Evolutionary conservation across 37 sponge, comb jelly and placozoan species (phyloP).

Genomic region (Dysidea cf. avara): DNA sequence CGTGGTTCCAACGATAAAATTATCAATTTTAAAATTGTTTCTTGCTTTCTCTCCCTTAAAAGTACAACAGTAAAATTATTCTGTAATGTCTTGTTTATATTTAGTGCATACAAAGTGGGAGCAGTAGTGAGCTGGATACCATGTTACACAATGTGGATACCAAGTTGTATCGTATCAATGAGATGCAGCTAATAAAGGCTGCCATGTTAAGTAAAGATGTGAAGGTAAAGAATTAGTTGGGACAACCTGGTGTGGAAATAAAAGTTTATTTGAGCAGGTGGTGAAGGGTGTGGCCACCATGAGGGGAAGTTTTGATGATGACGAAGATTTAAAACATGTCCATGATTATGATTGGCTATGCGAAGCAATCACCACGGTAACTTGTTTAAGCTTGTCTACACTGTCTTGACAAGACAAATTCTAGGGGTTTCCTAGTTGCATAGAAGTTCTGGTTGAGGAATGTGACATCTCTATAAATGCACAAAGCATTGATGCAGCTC

Average conservation of each 20-base stretch:
- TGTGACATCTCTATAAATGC: conserved; percentile 40
- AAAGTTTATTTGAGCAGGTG: conserved; percentile 18
- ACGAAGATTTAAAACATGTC: conserved; percentile 16
- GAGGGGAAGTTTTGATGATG: conserved; percentile 12
- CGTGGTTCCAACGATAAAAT: too few relatives aligned
- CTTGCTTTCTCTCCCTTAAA: too few relatives aligned
- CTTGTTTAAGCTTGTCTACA: not conserved
- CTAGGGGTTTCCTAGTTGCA: conserved; percentile 36
- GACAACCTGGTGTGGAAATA: conserved; percentile 1
- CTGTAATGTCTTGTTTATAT: too few relatives aligned
- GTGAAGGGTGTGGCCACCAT: conserved; percentile 14
- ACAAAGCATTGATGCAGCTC: conserved; percentile 24
- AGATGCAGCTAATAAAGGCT: conserved; percentile 20
- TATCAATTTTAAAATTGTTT: too few relatives aligned
- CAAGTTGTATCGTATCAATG: conserved; percentile 12
- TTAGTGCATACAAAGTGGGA: too few relatives aligned
- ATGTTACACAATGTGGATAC: too few relatives aligned
- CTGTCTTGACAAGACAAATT: too few relatives aligned
- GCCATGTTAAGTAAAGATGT: conserved; percentile 11
- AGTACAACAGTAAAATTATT: too few relatives aligned
- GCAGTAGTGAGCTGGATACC: too few relatives aligned
- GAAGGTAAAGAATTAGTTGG: conserved; percentile 8
- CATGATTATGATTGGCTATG: conserved; percentile 69
- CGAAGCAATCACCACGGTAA: conserved; percentile 68
- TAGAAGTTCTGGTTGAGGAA: conserved; percentile 44